Evolutionary conservation across 2,888 invertebrate species (phyloP).

Genomic region (Clanis bilineata): DNA sequence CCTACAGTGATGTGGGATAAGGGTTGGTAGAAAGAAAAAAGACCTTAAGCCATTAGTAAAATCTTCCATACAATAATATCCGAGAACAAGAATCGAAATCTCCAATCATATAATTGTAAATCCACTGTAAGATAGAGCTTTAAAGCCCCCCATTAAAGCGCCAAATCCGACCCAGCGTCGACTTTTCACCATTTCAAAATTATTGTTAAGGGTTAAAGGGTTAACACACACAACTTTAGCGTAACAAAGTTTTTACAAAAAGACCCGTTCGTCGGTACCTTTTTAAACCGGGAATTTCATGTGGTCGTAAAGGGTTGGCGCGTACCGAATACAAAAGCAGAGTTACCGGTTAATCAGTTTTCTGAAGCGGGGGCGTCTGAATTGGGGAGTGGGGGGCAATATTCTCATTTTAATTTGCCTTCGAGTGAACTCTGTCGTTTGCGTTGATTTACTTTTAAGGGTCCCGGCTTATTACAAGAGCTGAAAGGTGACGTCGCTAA

Average conservation of each 20-base stretch:
- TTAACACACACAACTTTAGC: constrained; percentile 37
- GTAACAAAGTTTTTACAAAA: constrained; percentile 38
- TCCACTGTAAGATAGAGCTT: background rate
- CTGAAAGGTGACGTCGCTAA: too few species aligned
- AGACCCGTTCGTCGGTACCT: constrained; percentile 20
- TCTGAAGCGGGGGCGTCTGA: constrained; percentile 12
- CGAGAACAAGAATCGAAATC: too few species aligned
- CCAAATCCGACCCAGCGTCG: background rate
- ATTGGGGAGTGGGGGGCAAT: background rate
- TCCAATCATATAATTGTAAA: too few species aligned
- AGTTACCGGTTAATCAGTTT: constrained; percentile 26
- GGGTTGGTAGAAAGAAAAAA: too few species aligned
- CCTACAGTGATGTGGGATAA: too few species aligned
- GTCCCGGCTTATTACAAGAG: too few species aligned
- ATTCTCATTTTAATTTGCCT: background rate
- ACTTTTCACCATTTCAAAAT: constrained; percentile 50
- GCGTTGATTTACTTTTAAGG: background rate
- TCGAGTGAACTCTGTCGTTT: background rate
- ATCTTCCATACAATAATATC: too few species aligned
- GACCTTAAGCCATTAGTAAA: too few species aligned
- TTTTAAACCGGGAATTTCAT: constrained; percentile 17
- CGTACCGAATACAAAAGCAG: constrained; percentile 23
- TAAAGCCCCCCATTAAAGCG: background rate
- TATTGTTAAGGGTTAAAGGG: constrained; percentile 49
- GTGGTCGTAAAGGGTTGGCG: constrained; percentile 24